phyloP scores from a whole-genome alignment of 2,113 vertebrate genomes.

The Malurus elegans region DNA sequence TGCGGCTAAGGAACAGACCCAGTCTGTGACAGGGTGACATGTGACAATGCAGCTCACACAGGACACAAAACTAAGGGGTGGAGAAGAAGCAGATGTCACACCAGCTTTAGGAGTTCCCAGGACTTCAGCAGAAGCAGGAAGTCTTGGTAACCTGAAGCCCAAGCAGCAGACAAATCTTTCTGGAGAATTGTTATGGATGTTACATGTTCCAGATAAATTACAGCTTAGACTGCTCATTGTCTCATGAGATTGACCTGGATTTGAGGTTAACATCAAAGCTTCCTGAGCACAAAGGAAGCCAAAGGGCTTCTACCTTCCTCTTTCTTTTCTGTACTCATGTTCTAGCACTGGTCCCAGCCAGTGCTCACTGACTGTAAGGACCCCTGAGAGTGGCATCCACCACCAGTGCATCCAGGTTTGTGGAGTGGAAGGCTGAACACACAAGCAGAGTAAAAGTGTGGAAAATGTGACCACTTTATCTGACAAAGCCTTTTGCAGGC shows the following conservation, averaged over 20 bases:
- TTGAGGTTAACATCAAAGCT: neutral
- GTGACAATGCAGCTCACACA: neutral
- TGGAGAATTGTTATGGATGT: neutral
- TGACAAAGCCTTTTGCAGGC: neutral
- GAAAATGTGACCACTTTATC: neutral
- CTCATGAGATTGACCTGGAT: neutral
- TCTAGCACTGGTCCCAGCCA: neutral
- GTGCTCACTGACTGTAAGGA: neutral
- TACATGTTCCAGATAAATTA: neutral
- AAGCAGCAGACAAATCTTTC: neutral
- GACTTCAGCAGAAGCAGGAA: neutral
- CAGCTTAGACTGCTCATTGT: fast-evolving
- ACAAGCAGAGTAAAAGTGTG: neutral
- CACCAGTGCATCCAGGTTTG: fast-evolving
- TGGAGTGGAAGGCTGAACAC: neutral
- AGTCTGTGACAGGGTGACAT: neutral
- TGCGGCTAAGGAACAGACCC: neutral
- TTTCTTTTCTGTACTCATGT: neutral
- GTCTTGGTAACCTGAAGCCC: neutral
- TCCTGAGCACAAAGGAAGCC: neutral
- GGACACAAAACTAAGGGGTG: neutral
- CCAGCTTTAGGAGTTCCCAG: neutral
- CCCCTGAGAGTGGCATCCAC: neutral
- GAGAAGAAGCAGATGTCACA: neutral
- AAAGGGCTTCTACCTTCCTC: neutral